These are phyloP conservation scores for Samia ricini DNA, from an alignment of 1,140 invertebrate species.

Conservation along the genomic window DNA sequence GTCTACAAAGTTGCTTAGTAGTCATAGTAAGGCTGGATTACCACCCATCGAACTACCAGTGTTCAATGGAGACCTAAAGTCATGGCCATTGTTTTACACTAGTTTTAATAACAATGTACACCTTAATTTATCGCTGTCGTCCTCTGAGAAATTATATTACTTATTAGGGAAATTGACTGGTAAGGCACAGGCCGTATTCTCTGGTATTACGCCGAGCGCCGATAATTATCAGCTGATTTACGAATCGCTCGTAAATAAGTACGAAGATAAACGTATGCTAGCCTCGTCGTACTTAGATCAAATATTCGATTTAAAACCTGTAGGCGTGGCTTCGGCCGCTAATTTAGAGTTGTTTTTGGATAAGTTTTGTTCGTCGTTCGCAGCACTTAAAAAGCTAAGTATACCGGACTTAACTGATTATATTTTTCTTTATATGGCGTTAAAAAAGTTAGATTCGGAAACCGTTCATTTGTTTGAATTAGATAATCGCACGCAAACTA, in stretches of 20 bases:
- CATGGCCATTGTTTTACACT: slow-evolving; percentile 3
- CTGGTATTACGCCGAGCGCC: slow-evolving; percentile 13
- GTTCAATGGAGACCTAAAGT: background rate
- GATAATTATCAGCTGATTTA: slow-evolving; percentile 18
- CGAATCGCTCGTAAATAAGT: slow-evolving; percentile 15
- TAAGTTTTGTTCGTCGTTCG: background rate
- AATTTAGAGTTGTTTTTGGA: background rate
- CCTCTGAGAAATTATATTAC: slow-evolving; percentile 8
- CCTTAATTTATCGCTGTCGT: background rate
- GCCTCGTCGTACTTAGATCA: slow-evolving; percentile 19
- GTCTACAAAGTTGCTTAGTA: too few species aligned
- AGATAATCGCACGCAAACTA: background rate
- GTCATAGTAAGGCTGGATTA: background rate
- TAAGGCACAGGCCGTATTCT: slow-evolving; percentile 4
- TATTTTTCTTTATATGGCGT: background rate
- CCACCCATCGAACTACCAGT: background rate
- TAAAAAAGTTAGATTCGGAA: background rate
- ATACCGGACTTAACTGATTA: background rate
- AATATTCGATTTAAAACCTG: slow-evolving; percentile 17
- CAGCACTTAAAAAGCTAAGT: background rate
- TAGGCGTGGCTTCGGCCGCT: background rate
- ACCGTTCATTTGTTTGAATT: background rate
- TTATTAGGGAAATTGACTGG: slow-evolving; percentile 10
- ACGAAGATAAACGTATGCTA: slow-evolving; percentile 18
- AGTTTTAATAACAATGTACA: background rate